Base-by-base conservation (phyloP, 2,113 vertebrate species). In the Bujurquina vittata region DNA sequence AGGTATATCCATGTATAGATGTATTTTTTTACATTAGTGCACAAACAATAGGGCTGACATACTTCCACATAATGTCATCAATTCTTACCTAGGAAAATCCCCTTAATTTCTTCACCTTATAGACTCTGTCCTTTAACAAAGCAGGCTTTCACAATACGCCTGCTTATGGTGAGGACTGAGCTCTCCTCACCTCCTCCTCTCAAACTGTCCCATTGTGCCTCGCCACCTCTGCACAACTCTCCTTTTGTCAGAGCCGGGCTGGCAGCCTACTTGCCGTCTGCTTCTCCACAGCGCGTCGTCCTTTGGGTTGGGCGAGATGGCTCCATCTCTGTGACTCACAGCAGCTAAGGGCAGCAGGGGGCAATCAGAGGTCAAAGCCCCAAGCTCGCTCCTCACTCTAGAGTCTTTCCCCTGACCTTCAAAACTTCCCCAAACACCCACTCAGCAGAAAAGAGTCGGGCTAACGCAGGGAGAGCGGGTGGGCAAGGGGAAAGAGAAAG, bases 391-490 rank as follows among this genome's bases (percentile, higher is more conserved):
- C 83, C 88, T 84, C 62, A 17, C 90, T 83, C 84, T 85, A 46
- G 83, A 77, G 81, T 88, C 89, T 89, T 83, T 87, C 84, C 57
- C 75, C 86, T 91, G 92, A 93, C 94, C 92, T 94, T 90, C 88
- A 83, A 77, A 81, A 91, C 89, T 93, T 88, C 75, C 23, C 62
- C 49, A 88, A 93, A 88, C 87, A 46, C 83, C 84, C 91, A 90
- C 94, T 94, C 94, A 95, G 94, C 94, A 94, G 90, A 93, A 95
- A 91, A 33, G 77, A 82, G 81, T 75, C 10, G 7, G 20, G 74
- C 72, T 20, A 61, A 84, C 20, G 6, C 58, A 7, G 80, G 63
- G 40, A 73, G 80, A 79, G 88, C 22, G 49, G 80, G 61, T 10
- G 57, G 80, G 60, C 77, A 33, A 60, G 49, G 57, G 59, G 74